These are phyloP conservation scores for Cantharis rustica DNA, from an alignment of 2,888 invertebrate genomes.

Conservation along the genomic window DNA sequence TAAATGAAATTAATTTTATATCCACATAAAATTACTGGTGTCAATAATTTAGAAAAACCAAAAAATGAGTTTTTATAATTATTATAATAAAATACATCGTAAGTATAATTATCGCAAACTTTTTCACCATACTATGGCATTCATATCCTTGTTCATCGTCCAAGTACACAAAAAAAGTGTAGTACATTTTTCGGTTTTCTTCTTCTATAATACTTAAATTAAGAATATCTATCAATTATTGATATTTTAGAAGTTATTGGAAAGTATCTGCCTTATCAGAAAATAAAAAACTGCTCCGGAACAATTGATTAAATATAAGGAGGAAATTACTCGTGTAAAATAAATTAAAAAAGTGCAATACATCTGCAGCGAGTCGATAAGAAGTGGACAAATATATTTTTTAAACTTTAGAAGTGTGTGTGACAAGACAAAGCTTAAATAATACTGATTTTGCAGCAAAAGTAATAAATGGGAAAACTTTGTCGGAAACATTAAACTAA, in stretches of 20 bases:
- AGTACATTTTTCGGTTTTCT: too few relatives aligned
- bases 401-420: constrained; percentile 8
- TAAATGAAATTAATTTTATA: neutral
- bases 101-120: too few relatives aligned
- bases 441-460: constrained; percentile 11
- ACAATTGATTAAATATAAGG: neutral
- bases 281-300: too few relatives aligned
- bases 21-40: neutral
- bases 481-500: constrained; percentile 6
- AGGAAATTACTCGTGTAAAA: neutral
- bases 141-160: too few relatives aligned
- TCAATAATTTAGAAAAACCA: too few relatives aligned
- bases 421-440: constrained; percentile 15
- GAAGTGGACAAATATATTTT: neutral
- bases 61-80: too few relatives aligned
- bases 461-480: constrained; percentile 17
- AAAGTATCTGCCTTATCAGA: too few relatives aligned
- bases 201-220: too few relatives aligned
- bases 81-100: too few relatives aligned
- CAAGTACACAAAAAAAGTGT: too few relatives aligned
- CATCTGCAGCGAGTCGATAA: neutral
- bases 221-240: too few relatives aligned
- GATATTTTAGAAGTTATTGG: neutral
- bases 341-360: neutral
- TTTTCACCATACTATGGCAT: too few relatives aligned